phyloP scores from a whole-genome alignment of 1,140 invertebrate species.

The Drosophila gunungcola region DNA sequence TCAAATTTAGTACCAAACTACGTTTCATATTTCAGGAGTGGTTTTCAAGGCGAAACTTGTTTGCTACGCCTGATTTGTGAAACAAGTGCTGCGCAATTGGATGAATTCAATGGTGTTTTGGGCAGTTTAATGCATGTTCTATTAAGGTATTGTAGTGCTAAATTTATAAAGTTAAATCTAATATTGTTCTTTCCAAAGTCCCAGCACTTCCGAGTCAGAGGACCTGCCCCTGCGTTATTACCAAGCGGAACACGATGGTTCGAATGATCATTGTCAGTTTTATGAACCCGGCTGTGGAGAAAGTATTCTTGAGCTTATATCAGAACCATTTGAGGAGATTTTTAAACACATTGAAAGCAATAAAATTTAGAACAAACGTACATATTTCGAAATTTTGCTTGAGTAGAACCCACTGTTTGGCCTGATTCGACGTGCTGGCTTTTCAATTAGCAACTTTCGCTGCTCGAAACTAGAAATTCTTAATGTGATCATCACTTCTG shows the following conservation, averaged over 20 bases:
- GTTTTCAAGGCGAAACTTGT: conserved; percentile 70
- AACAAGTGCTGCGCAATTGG: conserved; percentile 57
- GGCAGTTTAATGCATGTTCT: conserved; percentile 75
- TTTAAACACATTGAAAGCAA: conserved; percentile 44
- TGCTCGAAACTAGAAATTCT: conserved; percentile 32
- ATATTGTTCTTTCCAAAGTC: conserved; percentile 74
- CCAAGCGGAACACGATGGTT: conserved; percentile 86
- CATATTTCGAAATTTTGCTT: neutral
- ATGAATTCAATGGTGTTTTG: conserved; percentile 73
- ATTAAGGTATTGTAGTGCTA: conserved; percentile 45
- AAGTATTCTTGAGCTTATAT: conserved; percentile 71
- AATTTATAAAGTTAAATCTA: no score
- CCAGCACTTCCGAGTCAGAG: conserved; percentile 86
- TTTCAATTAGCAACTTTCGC: conserved; percentile 72
- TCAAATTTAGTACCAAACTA: no score
- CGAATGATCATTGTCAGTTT: conserved; percentile 76
- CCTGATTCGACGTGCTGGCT: conserved; percentile 31
- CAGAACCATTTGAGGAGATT: conserved; percentile 63
- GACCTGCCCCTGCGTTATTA: conserved; percentile 86
- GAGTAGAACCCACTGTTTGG: conserved; percentile 11
- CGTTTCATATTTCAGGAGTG: conserved; percentile 44
- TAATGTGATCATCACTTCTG: conserved; percentile 51
- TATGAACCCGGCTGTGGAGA: conserved; percentile 79
- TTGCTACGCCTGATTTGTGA: conserved; percentile 78
- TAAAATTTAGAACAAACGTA: conserved; percentile 53